phyloP scores from a whole-genome alignment of 2,797 vertebrate genomes.

The Muraenolepis orangiensis region DNA sequence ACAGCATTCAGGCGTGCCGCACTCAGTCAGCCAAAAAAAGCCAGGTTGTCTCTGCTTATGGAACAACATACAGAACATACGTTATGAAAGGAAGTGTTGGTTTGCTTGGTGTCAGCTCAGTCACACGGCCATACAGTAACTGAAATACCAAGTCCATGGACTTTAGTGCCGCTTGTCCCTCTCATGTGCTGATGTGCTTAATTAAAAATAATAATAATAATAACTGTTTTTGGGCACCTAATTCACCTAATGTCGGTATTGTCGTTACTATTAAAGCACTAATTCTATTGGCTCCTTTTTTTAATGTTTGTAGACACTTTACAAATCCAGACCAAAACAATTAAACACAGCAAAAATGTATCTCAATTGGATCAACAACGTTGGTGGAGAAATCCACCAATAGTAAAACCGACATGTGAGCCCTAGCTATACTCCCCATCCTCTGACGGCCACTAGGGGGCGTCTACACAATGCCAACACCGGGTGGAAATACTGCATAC shows the following conservation, averaged over 20 bases:
- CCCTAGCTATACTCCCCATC: conserved; percentile 26
- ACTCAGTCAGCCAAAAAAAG: conserved; percentile 48
- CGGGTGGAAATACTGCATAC: conserved; percentile 51
- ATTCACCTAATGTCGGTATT: conserved; percentile 67
- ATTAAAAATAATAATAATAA: conserved; percentile 55
- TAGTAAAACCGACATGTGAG: conserved; percentile 15
- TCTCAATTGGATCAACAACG: conserved; percentile 4
- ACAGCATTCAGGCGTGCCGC: conserved; percentile 58
- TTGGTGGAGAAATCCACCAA: conserved; percentile 18
- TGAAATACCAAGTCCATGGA: conserved; percentile 61
- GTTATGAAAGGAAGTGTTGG: conserved; percentile 32
- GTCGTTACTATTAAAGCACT: conserved; percentile 57
- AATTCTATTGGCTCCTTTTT: conserved; percentile 43
- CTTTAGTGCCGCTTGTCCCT: conserved; percentile 68
- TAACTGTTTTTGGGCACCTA: conserved; percentile 68
- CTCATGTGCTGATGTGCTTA: conserved; percentile 73
- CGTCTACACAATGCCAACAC: conserved; percentile 37
- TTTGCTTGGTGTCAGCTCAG: conserved; percentile 69
- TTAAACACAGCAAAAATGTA: conserved; percentile 1
- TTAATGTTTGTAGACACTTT: conserved; percentile 27
- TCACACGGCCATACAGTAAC: conserved; percentile 66
- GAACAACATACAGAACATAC: conserved; percentile 34
- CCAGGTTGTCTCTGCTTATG: conserved; percentile 63
- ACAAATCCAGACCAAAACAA: conserved; percentile 24
- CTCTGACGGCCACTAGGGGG: conserved; percentile 40